A percentile compares a stretch with the other conserved stretches of the same genome.
Conservation (phyloP, 1,140 invertebrate genomes). For the Sarcophaga bullata region DNA sequence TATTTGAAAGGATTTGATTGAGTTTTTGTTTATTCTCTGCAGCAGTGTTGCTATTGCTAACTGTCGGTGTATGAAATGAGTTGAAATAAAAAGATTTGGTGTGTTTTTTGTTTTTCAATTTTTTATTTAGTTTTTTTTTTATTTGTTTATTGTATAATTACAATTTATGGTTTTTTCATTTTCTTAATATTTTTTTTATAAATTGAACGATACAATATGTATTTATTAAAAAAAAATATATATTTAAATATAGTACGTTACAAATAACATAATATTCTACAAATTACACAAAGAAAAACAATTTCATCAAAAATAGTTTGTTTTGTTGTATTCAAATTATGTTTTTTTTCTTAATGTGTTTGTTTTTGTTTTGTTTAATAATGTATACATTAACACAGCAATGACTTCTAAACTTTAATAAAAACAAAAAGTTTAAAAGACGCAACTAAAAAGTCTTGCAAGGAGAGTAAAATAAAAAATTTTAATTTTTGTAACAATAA, state of each 20-base stretch:
- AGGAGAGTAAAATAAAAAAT: conserved; percentile 33
- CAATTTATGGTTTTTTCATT: conserved; percentile 31
- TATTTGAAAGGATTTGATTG: too few species aligned
- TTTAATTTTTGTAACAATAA: conserved; percentile 51
- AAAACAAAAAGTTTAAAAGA: conserved; percentile 18
- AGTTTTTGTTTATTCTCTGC: too few species aligned
- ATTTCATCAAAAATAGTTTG: conserved; percentile 2
- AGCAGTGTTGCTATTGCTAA: too few species aligned
- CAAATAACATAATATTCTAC: conserved; percentile 41
- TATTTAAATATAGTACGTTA: conserved; percentile 40
- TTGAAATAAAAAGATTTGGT: too few species aligned
- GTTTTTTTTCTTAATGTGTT: conserved; percentile 31
- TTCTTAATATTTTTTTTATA: background rate
- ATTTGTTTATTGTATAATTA: conserved; percentile 30
- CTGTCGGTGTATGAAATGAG: too few species aligned
- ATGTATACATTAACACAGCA: conserved; percentile 59
- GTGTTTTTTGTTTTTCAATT: conserved; percentile 34
- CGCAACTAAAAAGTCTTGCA: conserved; percentile 55
- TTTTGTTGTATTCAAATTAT: conserved; percentile 15
- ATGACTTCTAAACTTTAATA: conserved; percentile 49
- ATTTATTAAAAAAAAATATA: conserved; percentile 27
- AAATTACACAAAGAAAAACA: conserved; percentile 33
- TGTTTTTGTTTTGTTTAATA: conserved; percentile 41
- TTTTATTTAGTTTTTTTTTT: conserved; percentile 39
- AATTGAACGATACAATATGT: conserved; percentile 38